Base-by-base conservation (phyloP, 2,797 vertebrate species). In the Rousettus madagascariensis region DNA sequence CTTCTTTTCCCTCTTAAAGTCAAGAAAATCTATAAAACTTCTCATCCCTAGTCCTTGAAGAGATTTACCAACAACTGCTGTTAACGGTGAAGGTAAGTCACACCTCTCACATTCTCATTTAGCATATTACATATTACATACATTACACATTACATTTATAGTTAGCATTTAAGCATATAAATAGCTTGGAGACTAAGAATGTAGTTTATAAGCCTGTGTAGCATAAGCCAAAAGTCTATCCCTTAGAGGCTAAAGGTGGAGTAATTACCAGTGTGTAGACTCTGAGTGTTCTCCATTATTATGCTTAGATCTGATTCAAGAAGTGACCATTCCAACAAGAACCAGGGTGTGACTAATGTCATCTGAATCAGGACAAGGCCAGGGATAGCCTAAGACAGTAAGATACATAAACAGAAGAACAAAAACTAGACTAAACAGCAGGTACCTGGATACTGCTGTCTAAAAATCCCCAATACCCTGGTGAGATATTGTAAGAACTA, bases 91-190 rank as follows among this genome's bases (percentile, higher is more conserved):
- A 79, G 75, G 9, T 38, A 85, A 61, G 2, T 78, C 74, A 86
- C 16, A 49, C 30, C 49, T 86, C 22, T 84, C 59, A 90, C 11
- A 30, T 80, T 84, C 55, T 63, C 46, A 36, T 74, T 82, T 63
- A 82, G 57, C 38, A 46, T 22, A 46, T 82, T 46, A 63, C 57
- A 22, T 43, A 80, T 20, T 59, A 30, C 16, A 59, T 43, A 43
- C 9, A 43, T 30, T 61, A 43, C 36, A 80, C 8, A 46, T 65
- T 55, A 57, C 30, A 43, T 57, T 77, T 89, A 85, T 15, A 43
- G 24, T 63, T 38, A 79, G 84, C 51, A 90, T 80, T 79, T 92
- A 92, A 87, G 82, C 53, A 53, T 33, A 86, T 24, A 79, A 89
- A 69, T 69, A 38, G 9, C 53, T 33, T 53, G 24, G 43, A 71